These are phyloP conservation scores for Philereme vetulata DNA, from an alignment of 2,888 invertebrate species.

Conservation along the genomic window DNA sequence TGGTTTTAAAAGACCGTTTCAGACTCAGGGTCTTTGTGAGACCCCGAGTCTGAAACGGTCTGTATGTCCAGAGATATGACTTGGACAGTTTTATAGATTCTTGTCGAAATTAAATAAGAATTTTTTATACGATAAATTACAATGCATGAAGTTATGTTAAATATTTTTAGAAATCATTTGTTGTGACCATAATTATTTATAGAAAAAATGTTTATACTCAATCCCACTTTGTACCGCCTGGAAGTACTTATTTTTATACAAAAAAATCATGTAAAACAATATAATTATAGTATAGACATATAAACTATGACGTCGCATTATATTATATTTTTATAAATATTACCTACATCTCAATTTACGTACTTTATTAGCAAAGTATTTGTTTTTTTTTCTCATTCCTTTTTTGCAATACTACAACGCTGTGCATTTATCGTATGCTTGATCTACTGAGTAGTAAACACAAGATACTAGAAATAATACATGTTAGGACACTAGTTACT, in stretches of 20 bases:
- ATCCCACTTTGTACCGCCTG: conserved; percentile 7
- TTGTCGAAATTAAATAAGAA: neutral
- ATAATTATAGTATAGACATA: neutral
- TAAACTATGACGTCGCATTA: conserved; percentile 5
- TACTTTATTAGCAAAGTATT: conserved; percentile 9
- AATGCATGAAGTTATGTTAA: too few species aligned
- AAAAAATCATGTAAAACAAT: too few species aligned
- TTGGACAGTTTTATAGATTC: too few species aligned
- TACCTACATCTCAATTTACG: conserved; percentile 15
- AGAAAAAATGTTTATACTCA: neutral
- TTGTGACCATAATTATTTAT: neutral
- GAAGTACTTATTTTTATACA: conserved; percentile 20
- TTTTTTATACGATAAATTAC: neutral
- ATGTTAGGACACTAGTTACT: conserved; percentile 51
- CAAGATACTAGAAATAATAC: conserved; percentile 30
- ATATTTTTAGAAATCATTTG: conserved; percentile 15
- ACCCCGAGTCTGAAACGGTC: too few species aligned
- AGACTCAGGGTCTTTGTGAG: too few species aligned
- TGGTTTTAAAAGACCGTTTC: too few species aligned
- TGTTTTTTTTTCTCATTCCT: too few species aligned
- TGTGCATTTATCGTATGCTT: conserved; percentile 12
- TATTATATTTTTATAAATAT: conserved; percentile 8
- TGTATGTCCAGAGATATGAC: too few species aligned
- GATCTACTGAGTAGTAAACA: conserved; percentile 6
- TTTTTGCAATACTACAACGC: conserved; percentile 13